These are phyloP conservation scores for Stenichneumon culpator DNA, from an alignment of 2,888 invertebrate genomes.

Conservation along the genomic window DNA sequence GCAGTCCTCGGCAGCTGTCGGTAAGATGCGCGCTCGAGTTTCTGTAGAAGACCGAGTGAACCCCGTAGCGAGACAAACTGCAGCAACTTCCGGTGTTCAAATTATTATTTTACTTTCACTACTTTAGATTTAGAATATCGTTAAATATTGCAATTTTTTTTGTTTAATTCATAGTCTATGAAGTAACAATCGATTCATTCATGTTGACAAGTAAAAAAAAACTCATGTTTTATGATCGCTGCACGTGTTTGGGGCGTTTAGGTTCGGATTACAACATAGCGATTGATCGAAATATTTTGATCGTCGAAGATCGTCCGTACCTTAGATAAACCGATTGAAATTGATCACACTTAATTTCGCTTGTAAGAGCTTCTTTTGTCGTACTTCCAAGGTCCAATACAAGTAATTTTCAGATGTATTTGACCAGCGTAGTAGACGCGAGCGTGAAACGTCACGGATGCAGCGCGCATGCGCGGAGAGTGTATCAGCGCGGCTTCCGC, in stretches of 20 bases:
- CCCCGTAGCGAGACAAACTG: conserved; percentile 12
- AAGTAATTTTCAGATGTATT: not conserved
- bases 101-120: not conserved
- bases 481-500: conserved; percentile 72
- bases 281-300: not conserved
- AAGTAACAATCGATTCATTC: not conserved
- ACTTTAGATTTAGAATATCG: not conserved
- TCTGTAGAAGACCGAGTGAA: conserved; percentile 26
- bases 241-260: not conserved
- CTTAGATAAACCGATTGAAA: not conserved
- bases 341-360: not conserved
- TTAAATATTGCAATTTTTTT: not conserved
- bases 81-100: conserved; percentile 3
- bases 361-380: not conserved
- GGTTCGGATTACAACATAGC: not conserved
- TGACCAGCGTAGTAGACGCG: conserved; percentile 7
- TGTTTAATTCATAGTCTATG: not conserved
- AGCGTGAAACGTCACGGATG: not conserved
- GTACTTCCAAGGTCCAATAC: not conserved
- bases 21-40: conserved; percentile 5
- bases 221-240: not conserved
- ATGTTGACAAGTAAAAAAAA: not conserved
- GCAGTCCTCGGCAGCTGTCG: not conserved
- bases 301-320: not conserved
- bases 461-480: conserved; percentile 70